Base-by-base conservation (phyloP, 2,113 vertebrate genomes). In the Pluvialis apricaria region DNA sequence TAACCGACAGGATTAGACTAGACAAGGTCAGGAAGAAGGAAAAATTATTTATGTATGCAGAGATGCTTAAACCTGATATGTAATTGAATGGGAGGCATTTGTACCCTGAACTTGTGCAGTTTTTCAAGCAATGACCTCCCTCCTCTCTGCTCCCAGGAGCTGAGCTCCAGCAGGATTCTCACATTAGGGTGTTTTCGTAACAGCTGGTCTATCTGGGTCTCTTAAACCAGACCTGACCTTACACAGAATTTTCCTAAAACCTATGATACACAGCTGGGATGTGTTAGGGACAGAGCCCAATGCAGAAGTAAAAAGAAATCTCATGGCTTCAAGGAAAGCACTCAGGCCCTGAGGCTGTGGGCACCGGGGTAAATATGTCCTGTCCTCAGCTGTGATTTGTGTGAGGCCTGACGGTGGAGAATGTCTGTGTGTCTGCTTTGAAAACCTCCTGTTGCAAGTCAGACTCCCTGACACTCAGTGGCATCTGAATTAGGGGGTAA, bases 351-450 rank as follows among this genome's bases (percentile, higher is more conserved):
- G 21, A 70, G 40, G 44, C 60, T 71, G 25, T 16, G 13, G 47
- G 19, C 47, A n/a, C 14, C 7, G 11, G 6, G 42, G 29, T 73
- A 68, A 70, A 17, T 47, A 65, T 0, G 0, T 24, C 49, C 42
- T 47, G 24, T 22, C 13, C 31, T 79, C 42, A 66, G 25, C 44
- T 89, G 28, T 15, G 32, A 51, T 61, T 71, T 45, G 15, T 40
- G n/a, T 45, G 45, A 77, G 24, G 15, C 22, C 8, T 2, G 1
- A 29, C 57, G 34, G 8, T 71, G 28, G 4, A 77, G 18, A 51
- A 71, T 12, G 3, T 14, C 57, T 71, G 29, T 19, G 29, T 24
- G 47, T 4, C 25, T 80, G 68, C 29, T 76, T 45, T 82, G 92
- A 80, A 91, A 91, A 42, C 13, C 24, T 77, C 25, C 47, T 24